Conservation (phyloP, 2,888 invertebrate species). For the Formica aserva region DNA sequence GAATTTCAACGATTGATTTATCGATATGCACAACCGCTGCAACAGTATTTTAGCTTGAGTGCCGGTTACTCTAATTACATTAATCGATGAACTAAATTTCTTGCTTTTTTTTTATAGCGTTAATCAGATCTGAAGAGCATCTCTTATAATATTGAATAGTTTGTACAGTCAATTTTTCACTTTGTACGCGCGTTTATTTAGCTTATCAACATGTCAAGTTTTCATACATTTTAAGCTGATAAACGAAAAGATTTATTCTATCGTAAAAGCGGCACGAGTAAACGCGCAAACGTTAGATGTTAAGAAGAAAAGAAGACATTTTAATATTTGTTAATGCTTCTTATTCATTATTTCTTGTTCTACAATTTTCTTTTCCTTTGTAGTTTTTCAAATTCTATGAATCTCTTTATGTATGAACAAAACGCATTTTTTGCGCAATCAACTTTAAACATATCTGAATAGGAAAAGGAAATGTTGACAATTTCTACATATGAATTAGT, state of each 20-base stretch:
- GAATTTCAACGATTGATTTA: conserved; percentile 17
- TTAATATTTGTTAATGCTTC: neutral
- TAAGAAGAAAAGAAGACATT: neutral
- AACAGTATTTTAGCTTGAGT: neutral
- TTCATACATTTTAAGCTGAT: neutral
- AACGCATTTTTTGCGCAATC: neutral
- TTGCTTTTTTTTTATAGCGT: neutral
- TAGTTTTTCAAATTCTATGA: neutral
- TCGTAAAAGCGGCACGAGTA: neutral
- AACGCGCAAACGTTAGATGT: neutral
- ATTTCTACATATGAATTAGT: neutral
- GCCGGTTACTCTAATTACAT: neutral
- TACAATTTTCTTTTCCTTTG: conserved; percentile 12
- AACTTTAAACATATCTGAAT: neutral
- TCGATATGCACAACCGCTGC: no score
- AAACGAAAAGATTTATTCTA: neutral
- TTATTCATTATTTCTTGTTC: neutral
- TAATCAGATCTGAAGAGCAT: neutral
- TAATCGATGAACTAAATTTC: neutral
- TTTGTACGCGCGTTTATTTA: neutral
- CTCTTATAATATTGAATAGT: neutral
- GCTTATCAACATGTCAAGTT: neutral
- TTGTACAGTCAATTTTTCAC: neutral
- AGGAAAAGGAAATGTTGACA: neutral
- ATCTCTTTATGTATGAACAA: conserved; percentile 16